phyloP scores from a whole-genome alignment of 2,888 invertebrate species.

The Hypena proboscidalis region DNA sequence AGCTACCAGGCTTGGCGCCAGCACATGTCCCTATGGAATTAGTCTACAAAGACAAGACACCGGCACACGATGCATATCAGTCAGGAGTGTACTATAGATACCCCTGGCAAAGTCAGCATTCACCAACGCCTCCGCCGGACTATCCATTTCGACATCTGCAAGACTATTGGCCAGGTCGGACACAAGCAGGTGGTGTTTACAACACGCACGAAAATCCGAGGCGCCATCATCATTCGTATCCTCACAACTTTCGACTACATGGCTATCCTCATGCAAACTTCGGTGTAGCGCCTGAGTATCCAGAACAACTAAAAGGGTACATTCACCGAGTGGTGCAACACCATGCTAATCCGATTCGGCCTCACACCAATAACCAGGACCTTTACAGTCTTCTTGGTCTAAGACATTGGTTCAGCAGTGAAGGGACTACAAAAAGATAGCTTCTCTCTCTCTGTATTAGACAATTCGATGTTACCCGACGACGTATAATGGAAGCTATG shows the following conservation, averaged over 20 bases:
- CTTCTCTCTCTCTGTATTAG: slow-evolving; percentile 56
- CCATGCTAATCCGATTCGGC: slow-evolving; percentile 58
- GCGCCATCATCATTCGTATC: slow-evolving; percentile 77
- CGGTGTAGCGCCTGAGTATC: slow-evolving; percentile 57
- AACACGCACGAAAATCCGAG: slow-evolving; percentile 74
- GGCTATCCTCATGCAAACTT: slow-evolving; percentile 57
- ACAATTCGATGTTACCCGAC: slow-evolving; percentile 84
- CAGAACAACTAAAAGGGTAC: slow-evolving; percentile 61
- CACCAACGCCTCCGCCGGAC: slow-evolving; percentile 68
- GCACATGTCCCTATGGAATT: slow-evolving; percentile 38
- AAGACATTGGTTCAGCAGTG: slow-evolving; percentile 80
- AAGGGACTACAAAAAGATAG: slow-evolving; percentile 81
- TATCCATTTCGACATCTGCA: slow-evolving; percentile 78
- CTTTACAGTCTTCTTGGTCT: slow-evolving; percentile 77
- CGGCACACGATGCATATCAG: slow-evolving; percentile 45
- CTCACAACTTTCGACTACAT: slow-evolving; percentile 69
- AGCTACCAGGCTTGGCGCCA: slow-evolving; percentile 45
- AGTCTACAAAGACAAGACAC: slow-evolving; percentile 36
- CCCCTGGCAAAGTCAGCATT: slow-evolving; percentile 74
- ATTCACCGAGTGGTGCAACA: slow-evolving; percentile 62
- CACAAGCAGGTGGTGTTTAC: slow-evolving; percentile 71
- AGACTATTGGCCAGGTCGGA: slow-evolving; percentile 78
- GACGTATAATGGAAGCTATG: slow-evolving; percentile 82
- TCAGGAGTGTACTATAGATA: slow-evolving; percentile 69
- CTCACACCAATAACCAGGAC: slow-evolving; percentile 68